Evolutionary conservation across 1,140 invertebrate genomes (phyloP).

Genomic region (Phortica variegata): DNA sequence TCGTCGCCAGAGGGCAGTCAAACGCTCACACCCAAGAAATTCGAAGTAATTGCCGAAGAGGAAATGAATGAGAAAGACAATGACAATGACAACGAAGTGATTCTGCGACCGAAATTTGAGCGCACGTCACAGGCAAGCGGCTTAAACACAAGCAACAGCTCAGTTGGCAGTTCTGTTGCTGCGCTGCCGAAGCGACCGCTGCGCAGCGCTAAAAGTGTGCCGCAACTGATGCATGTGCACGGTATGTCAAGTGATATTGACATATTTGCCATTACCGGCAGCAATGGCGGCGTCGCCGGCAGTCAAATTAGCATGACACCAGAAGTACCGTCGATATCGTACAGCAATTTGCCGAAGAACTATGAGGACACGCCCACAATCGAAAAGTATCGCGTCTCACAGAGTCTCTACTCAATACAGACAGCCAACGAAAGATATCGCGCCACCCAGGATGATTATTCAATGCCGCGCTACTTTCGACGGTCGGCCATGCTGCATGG

Average conservation of each 20-base stretch:
- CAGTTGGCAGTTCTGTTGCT: too few species aligned
- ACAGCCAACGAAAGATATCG: constrained; percentile 43
- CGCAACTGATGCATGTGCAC: constrained; percentile 44
- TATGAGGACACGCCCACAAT: constrained; percentile 56
- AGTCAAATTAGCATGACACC: constrained; percentile 56
- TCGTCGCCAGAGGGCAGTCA: constrained; percentile 46
- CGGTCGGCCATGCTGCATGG: constrained; percentile 37
- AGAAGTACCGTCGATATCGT: constrained; percentile 55
- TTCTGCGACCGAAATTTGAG: constrained; percentile 47
- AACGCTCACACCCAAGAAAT: constrained; percentile 41
- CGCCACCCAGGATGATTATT: constrained; percentile 44
- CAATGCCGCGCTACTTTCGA: constrained; percentile 54
- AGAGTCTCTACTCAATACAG: constrained; percentile 52
- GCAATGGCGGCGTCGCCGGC: constrained; percentile 26
- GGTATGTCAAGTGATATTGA: constrained; percentile 48
- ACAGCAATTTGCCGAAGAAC: constrained; percentile 50
- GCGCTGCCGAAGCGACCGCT: constrained; percentile 37
- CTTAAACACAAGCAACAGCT: too few species aligned
- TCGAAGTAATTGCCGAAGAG: constrained; percentile 46
- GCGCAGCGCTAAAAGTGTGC: constrained; percentile 48
- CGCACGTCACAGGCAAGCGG: too few species aligned
- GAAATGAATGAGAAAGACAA: constrained; percentile 35
- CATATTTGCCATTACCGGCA: constrained; percentile 51
- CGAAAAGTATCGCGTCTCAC: constrained; percentile 54
- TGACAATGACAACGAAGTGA: constrained; percentile 40